phyloP scores from a whole-genome alignment of 2,888 invertebrate genomes.

The Lepeophtheirus nordmannii region DNA sequence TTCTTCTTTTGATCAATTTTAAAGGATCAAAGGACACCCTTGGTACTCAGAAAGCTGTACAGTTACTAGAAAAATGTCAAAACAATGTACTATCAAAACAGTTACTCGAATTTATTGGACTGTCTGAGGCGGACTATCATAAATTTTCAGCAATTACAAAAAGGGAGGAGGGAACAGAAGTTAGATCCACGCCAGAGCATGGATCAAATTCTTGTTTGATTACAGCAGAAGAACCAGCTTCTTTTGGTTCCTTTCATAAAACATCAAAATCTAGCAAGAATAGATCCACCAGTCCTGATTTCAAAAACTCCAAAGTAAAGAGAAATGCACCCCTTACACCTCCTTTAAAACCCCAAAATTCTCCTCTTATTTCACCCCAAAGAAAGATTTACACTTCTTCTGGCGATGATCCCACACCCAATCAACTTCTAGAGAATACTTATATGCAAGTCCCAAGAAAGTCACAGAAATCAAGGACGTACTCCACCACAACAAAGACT shows the following conservation, averaged over 20 bases:
- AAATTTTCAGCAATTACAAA: background rate
- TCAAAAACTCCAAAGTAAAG: background rate
- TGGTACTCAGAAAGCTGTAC: background rate
- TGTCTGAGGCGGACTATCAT: background rate
- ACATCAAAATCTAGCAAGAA: background rate
- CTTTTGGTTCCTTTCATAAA: background rate
- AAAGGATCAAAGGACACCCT: background rate
- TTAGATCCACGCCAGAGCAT: no score
- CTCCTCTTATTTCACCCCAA: background rate
- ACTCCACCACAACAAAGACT: background rate
- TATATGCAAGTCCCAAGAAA: background rate
- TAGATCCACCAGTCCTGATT: background rate
- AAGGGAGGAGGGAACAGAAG: no score
- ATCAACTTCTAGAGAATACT: background rate
- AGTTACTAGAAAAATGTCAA: background rate
- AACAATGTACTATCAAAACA: background rate
- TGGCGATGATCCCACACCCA: background rate
- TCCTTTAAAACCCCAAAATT: background rate
- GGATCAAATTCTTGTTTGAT: no score
- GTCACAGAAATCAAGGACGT: background rate
- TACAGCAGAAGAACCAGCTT: background rate
- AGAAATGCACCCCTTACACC: background rate
- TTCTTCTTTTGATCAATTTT: background rate
- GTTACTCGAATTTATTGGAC: constrained; percentile 3
- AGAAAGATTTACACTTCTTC: background rate